phyloP scores from a whole-genome alignment of 2,888 invertebrate species.

The Drosophila prostipennis region DNA sequence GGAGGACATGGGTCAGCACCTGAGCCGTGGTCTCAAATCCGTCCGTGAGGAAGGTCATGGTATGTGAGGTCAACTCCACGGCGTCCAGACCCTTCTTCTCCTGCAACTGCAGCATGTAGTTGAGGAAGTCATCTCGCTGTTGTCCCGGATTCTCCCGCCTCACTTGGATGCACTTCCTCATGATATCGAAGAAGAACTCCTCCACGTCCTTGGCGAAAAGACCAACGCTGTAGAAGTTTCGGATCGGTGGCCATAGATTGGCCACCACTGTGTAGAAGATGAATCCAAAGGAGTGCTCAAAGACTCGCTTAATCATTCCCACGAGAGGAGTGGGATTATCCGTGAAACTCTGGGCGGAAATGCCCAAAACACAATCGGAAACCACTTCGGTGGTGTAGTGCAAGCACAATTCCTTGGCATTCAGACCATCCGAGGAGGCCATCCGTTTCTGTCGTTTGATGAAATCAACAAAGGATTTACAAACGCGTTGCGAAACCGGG shows the following conservation, averaged over 20 bases:
- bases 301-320: constrained; percentile 72
- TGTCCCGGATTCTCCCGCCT: constrained; percentile 52
- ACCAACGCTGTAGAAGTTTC: constrained; percentile 59
- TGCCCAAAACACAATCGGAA: constrained; percentile 84
- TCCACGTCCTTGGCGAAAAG: constrained; percentile 87
- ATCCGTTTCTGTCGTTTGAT: constrained; percentile 78
- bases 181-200: constrained; percentile 70
- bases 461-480: constrained; percentile 83
- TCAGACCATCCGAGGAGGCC: constrained; percentile 79
- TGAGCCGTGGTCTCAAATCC: constrained; percentile 81
- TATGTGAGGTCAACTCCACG: constrained; percentile 70
- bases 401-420: constrained; percentile 82
- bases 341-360: constrained; percentile 83
- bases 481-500: constrained; percentile 84
- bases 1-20: constrained; percentile 70
- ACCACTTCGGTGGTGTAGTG: constrained; percentile 84
- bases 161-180: constrained; percentile 69
- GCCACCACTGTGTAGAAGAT: constrained; percentile 59
- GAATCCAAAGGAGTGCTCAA: constrained; percentile 71
- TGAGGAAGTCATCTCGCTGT: constrained; percentile 77
- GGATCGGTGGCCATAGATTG: constrained; percentile 74
- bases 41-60: constrained; percentile 81
- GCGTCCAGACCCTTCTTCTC: constrained; percentile 74
- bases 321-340: constrained; percentile 75
- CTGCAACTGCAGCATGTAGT: constrained; percentile 79